A percentile compares a stretch with the other conserved stretches of the same genome.
These are phyloP conservation scores for Ophraella communa DNA, from an alignment of 2,888 invertebrate genomes.

Conservation along the genomic window DNA sequence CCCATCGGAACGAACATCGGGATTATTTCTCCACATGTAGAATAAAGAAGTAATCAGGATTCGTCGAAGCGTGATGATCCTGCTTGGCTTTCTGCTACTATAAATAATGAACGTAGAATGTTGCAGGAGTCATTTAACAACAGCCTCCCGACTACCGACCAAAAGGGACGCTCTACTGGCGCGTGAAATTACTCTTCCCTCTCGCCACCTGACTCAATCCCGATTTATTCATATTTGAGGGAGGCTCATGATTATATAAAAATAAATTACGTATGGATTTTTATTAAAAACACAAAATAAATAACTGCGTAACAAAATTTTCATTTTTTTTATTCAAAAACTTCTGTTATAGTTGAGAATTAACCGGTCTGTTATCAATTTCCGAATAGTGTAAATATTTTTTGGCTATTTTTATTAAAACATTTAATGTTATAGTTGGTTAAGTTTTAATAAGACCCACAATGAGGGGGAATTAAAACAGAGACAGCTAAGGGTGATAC, in stretches of 20 bases:
- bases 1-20: conserved; percentile 28
- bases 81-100: conserved; percentile 31
- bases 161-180: conserved; percentile 48
- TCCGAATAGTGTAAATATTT: no score
- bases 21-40: conserved; percentile 44
- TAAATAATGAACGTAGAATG: conserved; percentile 37
- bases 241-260: not conserved
- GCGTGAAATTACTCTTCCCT: conserved; percentile 52
- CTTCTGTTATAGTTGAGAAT: no score
- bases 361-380: no score
- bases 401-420: no score
- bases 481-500: no score
- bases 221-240: not conserved
- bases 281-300: no score
- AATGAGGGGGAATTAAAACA: no score
- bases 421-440: no score
- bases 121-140: conserved; percentile 38
- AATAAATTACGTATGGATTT: not conserved
- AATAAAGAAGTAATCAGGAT: conserved; percentile 49
- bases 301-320: no score
- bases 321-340: no score
- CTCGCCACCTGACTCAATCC: conserved; percentile 38
- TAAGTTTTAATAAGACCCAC: no score
- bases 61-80: conserved; percentile 47
- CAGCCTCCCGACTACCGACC: conserved; percentile 38